phyloP scores from a whole-genome alignment of 2,797 vertebrate genomes.

The Rallus crepitans region DNA sequence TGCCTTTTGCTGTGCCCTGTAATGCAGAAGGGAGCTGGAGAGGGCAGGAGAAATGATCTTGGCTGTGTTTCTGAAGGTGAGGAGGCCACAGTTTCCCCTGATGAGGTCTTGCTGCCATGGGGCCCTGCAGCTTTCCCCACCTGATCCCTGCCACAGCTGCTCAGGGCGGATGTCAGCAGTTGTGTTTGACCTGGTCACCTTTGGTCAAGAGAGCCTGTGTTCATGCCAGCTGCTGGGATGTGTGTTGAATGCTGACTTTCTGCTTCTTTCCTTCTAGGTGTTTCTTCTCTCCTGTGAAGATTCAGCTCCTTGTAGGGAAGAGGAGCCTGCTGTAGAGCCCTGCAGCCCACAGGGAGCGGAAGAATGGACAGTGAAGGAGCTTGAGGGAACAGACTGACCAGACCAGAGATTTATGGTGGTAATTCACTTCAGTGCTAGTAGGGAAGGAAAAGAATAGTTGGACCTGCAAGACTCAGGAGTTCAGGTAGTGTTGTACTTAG shows the following conservation, averaged over 20 bases:
- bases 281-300: constrained; percentile 70
- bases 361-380: not conserved
- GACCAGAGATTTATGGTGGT: constrained; percentile 4
- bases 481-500: not conserved
- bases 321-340: not conserved
- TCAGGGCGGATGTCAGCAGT: not conserved
- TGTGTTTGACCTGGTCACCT: fast-evolving
- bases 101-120: fast-evolving
- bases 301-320: not conserved
- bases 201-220: not conserved
- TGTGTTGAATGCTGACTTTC: not conserved
- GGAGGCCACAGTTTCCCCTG: not conserved
- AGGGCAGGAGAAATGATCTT: not conserved
- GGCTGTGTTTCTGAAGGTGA: fast-evolving
- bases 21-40: not conserved
- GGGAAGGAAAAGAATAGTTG: not conserved
- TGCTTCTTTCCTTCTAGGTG: constrained; percentile 9
- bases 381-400: not conserved
- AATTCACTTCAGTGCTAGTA: not conserved
- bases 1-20: not conserved
- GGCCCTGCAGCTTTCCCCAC: not conserved
- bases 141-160: fast-evolving
- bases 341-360: not conserved
- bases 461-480: not conserved
- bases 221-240: not conserved